A percentile compares a stretch with the other conserved stretches of the same genome.
These are phyloP conservation scores for Rhagium mordax DNA, from an alignment of 2,888 invertebrate species.

Conservation along the genomic window DNA sequence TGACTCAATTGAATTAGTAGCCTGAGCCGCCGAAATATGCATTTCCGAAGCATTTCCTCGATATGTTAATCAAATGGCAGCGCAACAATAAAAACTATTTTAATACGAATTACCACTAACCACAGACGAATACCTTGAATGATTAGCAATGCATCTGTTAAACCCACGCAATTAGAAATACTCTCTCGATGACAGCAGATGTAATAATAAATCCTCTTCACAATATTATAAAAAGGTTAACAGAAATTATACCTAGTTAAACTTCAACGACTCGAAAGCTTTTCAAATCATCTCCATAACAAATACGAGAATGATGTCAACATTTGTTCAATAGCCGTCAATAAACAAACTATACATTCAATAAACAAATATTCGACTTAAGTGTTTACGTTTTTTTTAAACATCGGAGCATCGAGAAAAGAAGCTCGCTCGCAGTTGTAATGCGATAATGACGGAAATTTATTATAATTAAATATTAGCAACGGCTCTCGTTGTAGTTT, in stretches of 20 bases:
- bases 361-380: background rate
- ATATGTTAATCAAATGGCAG: too few species aligned
- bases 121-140: background rate
- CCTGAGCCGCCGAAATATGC: too few species aligned
- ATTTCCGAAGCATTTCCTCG: too few species aligned
- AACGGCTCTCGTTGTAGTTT: background rate
- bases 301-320: background rate
- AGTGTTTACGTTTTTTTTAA: background rate
- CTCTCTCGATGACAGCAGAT: background rate
- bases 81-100: background rate
- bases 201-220: background rate
- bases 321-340: background rate
- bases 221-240: conserved; percentile 1
- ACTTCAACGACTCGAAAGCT: background rate
- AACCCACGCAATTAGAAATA: background rate
- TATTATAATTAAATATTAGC: background rate
- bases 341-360: background rate
- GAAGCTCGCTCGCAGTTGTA: background rate
- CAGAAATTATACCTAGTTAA: background rate
- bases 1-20: too few species aligned
- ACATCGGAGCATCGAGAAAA: background rate
- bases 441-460: background rate
- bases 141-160: background rate
- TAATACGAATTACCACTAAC: background rate
- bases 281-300: background rate